Evolutionary conservation across 2,888 invertebrate species (phyloP).

Genomic region (Rotaria socialis): DNA sequence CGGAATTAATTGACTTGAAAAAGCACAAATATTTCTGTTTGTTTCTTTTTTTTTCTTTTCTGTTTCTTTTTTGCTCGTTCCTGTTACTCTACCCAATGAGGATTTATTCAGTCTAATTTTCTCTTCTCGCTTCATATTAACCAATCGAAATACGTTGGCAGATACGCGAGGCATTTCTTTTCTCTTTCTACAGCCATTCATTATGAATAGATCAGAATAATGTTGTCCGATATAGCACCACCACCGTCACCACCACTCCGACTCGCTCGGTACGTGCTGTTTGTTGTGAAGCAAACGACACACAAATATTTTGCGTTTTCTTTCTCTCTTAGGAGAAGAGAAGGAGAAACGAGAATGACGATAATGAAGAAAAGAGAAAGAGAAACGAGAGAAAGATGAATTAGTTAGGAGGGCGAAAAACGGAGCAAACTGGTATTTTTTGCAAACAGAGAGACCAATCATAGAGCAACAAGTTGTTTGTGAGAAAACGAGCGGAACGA

Average conservation of each 20-base stretch:
- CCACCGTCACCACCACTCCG: neutral
- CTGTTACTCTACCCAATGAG: neutral
- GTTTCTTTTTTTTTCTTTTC: neutral
- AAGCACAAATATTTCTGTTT: conserved; percentile 18
- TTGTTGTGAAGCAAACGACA: conserved; percentile 32
- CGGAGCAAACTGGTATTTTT: conserved; percentile 25
- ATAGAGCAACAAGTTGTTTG: conserved; percentile 29
- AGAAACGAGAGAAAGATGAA: conserved; percentile 26
- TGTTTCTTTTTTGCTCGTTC: neutral
- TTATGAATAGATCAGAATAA: conserved; percentile 26
- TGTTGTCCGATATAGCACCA: conserved; percentile 18
- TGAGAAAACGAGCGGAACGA: conserved; percentile 32
- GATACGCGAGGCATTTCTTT: neutral
- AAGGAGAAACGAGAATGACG: neutral
- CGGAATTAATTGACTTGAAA: conserved; percentile 13
- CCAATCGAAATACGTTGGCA: neutral
- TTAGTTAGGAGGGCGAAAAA: conserved; percentile 29
- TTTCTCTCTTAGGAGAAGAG: neutral
- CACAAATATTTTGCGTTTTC: conserved; percentile 29
- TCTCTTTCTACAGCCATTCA: neutral
- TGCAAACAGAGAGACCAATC: conserved; percentile 32
- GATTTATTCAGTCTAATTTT: neutral
- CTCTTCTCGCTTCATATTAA: neutral
- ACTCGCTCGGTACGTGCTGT: neutral
- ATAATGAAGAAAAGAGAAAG: conserved; percentile 19